Conservation (phyloP, 2,888 invertebrate genomes). For the Siphlonurus alternatus region DNA sequence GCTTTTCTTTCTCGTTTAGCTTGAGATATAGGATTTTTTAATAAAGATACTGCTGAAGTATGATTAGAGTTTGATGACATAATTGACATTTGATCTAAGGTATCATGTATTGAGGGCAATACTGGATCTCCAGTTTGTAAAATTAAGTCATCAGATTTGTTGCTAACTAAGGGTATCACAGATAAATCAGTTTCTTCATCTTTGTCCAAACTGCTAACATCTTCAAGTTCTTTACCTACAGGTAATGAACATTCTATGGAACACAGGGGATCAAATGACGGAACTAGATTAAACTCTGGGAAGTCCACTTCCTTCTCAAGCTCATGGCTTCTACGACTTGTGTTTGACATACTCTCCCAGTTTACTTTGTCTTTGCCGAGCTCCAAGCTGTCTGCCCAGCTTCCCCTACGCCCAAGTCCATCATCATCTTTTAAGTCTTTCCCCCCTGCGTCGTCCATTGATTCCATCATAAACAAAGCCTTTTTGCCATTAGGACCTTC, state of each 20-base stretch:
- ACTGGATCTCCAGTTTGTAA: background rate
- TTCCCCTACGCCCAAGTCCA: background rate
- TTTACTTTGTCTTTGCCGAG: constrained; percentile 7
- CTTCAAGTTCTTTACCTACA: constrained; percentile 2
- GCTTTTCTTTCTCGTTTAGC: background rate
- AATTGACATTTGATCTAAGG: background rate
- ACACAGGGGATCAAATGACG: constrained; percentile 5
- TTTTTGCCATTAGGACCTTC: background rate
- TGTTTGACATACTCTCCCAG: constrained; percentile 11
- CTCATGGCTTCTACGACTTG: constrained; percentile 8
- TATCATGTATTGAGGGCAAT: background rate
- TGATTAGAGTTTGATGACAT: background rate
- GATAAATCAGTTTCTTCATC: background rate
- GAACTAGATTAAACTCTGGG: constrained; percentile 12
- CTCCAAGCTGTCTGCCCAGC: constrained; percentile 1
- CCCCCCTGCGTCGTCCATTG: background rate
- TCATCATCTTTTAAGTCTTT: constrained; percentile 7
- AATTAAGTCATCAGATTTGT: background rate
- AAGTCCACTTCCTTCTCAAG: constrained; percentile 12
- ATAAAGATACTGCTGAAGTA: background rate
- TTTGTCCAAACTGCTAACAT: constrained; percentile 5
- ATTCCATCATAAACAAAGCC: background rate
- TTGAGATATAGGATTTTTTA: background rate
- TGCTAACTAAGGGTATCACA: background rate
- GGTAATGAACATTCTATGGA: background rate